Percentiles rank a stretch among this genome's conserved stretches.
Conservation (phyloP, 2,797 vertebrate genomes). For the Acanthopagrus latus region DNA sequence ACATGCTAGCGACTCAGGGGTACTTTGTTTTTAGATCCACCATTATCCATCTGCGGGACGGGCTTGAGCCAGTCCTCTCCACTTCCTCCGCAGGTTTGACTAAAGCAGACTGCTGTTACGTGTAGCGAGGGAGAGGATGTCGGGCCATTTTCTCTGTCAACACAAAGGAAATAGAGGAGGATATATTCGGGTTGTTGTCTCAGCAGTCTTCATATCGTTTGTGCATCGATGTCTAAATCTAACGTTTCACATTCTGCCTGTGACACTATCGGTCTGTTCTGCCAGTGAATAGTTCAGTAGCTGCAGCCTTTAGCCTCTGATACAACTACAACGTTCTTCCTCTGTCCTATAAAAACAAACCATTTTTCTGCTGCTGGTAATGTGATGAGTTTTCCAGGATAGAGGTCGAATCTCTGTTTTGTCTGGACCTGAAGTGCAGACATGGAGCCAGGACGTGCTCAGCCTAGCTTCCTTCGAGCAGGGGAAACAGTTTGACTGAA, state of each 20-base stretch:
- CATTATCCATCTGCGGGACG: conserved; percentile 33
- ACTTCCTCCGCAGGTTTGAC: conserved; percentile 16
- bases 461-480: too few relatives aligned
- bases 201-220: not conserved
- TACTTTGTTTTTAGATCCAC: conserved; percentile 58
- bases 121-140: not conserved
- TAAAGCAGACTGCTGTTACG: not conserved
- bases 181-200: not conserved
- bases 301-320: not conserved
- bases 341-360: not conserved
- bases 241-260: not conserved
- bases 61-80: conserved; percentile 1
- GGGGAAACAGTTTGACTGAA: too few relatives aligned
- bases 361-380: not conserved
- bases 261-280: not conserved
- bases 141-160: not conserved
- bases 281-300: too few relatives aligned
- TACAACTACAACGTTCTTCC: not conserved
- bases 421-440: too few relatives aligned
- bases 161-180: not conserved
- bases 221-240: not conserved
- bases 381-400: not conserved
- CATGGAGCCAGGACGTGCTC: too few relatives aligned
- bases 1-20: conserved; percentile 35
- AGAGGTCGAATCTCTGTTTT: not conserved